Base-by-base conservation (phyloP, 2,113 vertebrate genomes). In the Sterna hirundo region DNA sequence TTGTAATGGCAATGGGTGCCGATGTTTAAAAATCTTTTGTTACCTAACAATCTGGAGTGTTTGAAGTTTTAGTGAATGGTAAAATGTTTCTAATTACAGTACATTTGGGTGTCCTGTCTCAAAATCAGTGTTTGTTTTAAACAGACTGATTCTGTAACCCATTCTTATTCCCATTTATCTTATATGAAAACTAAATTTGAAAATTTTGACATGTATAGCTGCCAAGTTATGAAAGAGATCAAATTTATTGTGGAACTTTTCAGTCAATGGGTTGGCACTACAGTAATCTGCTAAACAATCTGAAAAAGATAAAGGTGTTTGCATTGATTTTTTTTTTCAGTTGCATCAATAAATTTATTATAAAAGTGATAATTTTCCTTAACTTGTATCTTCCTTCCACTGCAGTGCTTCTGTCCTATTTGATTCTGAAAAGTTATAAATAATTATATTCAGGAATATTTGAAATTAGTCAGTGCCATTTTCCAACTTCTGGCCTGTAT, bases 1-100 rank as follows among this genome's bases (percentile, higher is more conserved):
- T 97, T 93, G 89, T 94, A 77, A 96, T 95, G 91, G 91, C 92
- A 96, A 75, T 94, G 94, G 97, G 96, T 98, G 94, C 98, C 82
- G 27, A 61, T 97, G 94, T 95, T 98, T 97, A 95, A 96, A 98
- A 97, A 97, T 96, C 57, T 84, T 86, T 76, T 90, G 81, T 40
- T 96, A 87, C 88, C 62, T 62, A 80, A 55, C 52, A 88, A 17
- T 93, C 51, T 83, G 29, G 84, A 84, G 85, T 66, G 94, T 95
- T 95, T 96, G 85, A 94, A 86, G 57, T 96, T 80, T 62, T 95
- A 87, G 58, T 86, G 40, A 95, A 85, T 83, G 70, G 77, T 61
- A 69, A 85, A 91, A 46, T 96, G 88, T 91, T 97, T 94, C 77
- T 96, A 27, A 81, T 71, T 88, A 32, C 42, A 89, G 55, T 90